These are phyloP conservation scores for Origma solitaria DNA, from an alignment of 2,113 vertebrate species.

Conservation along the genomic window DNA sequence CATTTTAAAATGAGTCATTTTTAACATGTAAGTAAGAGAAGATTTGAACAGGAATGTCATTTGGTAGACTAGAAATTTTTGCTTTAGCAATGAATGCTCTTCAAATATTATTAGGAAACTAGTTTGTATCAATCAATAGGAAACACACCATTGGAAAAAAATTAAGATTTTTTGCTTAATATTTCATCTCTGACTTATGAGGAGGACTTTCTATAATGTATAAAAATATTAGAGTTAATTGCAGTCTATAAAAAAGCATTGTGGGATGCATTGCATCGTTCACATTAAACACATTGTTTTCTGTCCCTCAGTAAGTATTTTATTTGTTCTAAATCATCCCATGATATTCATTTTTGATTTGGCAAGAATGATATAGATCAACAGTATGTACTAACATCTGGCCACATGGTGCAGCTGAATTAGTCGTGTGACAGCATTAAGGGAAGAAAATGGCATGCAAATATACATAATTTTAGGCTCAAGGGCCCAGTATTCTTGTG, in stretches of 20 bases:
- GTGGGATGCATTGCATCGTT: neutral
- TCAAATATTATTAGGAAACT: neutral
- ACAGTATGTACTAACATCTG: constrained; percentile 13
- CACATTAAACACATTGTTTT: neutral
- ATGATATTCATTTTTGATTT: neutral
- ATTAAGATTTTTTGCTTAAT: neutral
- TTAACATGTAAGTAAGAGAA: neutral
- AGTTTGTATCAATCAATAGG: neutral
- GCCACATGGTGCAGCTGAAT: neutral
- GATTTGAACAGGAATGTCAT: neutral
- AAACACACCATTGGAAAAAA: neutral
- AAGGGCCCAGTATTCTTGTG: neutral
- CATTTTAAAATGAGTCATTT: neutral
- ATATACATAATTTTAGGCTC: constrained; percentile 1
- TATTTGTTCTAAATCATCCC: constrained; percentile 4
- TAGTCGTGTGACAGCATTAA: neutral
- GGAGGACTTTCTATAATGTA: neutral
- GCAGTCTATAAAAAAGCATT: neutral
- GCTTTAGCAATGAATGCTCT: neutral
- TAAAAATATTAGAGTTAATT: neutral
- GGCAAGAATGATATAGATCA: neutral
- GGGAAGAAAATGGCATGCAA: constrained; percentile 11
- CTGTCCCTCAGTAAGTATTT: neutral
- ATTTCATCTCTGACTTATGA: neutral
- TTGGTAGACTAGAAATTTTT: neutral